Conservation (phyloP, 1,140 invertebrate genomes). For the Drosophila kepulauana region DNA sequence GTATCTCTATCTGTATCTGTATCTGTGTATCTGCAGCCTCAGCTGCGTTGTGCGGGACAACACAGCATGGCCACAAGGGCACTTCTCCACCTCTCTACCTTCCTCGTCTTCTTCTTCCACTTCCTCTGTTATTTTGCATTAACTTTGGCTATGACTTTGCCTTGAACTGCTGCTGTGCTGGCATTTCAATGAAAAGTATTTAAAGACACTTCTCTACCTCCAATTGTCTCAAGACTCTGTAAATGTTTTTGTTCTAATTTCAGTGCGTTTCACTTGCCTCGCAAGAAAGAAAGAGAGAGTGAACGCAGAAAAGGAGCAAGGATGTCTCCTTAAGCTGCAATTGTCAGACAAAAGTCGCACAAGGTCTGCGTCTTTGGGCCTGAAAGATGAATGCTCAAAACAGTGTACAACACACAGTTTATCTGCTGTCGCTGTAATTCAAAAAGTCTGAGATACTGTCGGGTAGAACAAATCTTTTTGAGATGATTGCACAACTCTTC, state of each 20-base stretch:
- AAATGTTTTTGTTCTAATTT: slow-evolving; percentile 39
- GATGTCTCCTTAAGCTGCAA: slow-evolving; percentile 33
- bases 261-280: not conserved
- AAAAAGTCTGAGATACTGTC: not conserved
- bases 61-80: slow-evolving; percentile 29
- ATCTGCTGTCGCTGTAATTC: slow-evolving; percentile 17
- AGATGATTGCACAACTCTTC: not conserved
- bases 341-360: slow-evolving; percentile 31
- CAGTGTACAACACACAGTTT: slow-evolving; percentile 20
- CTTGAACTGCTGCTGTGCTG: slow-evolving; percentile 13
- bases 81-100: not conserved
- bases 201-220: slow-evolving; percentile 42
- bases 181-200: slow-evolving; percentile 52
- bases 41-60: slow-evolving; percentile 14
- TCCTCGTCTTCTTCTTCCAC: no score
- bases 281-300: not conserved
- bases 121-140: not conserved
- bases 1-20: not conserved
- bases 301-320: not conserved
- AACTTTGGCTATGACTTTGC: slow-evolving; percentile 31
- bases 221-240: slow-evolving; percentile 18
- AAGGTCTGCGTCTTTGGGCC: slow-evolving; percentile 19
- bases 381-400: slow-evolving; percentile 19
- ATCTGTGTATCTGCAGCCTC: slow-evolving; percentile 17
- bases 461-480: not conserved